These are phyloP conservation scores for Pseudopleuronectes americanus DNA, from an alignment of 2,797 vertebrate genomes.

Conservation along the genomic window DNA sequence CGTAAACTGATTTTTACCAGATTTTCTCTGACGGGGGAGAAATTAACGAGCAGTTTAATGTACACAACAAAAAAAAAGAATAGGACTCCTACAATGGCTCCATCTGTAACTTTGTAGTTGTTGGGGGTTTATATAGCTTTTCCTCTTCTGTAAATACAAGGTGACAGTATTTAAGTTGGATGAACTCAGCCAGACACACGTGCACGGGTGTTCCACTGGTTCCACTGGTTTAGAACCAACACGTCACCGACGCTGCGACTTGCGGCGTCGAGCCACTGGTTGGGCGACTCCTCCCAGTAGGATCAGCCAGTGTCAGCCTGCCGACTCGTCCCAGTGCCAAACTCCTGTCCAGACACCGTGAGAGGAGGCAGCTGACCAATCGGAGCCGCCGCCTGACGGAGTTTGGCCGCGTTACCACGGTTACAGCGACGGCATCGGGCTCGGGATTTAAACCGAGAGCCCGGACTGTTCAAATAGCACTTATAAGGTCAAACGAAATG, in stretches of 20 bases:
- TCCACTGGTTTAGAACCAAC: constrained; percentile 18
- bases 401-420: not conserved
- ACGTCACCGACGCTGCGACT: constrained; percentile 5
- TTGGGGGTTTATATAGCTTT: constrained; percentile 47
- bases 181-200: constrained; percentile 4
- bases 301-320: constrained; percentile 7
- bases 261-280: not conserved
- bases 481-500: not conserved
- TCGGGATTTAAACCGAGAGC: too few relatives aligned
- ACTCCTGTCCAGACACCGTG: constrained; percentile 19
- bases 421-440: too few relatives aligned
- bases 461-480: not conserved
- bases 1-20: constrained; percentile 11
- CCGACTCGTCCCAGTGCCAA: constrained; percentile 1
- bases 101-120: constrained; percentile 35
- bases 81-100: constrained; percentile 36
- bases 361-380: constrained; percentile 33
- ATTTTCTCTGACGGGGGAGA: constrained; percentile 1
- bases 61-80: constrained; percentile 18
- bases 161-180: constrained; percentile 49
- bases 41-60: constrained; percentile 20
- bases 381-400: not conserved
- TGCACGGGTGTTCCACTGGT: constrained; percentile 5
- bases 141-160: constrained; percentile 59
- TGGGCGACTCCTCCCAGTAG: not conserved